A percentile compares a stretch with the other conserved stretches of the same genome.
phyloP scores from a whole-genome alignment of 2,797 vertebrate genomes.

The Simalia tracyae region DNA sequence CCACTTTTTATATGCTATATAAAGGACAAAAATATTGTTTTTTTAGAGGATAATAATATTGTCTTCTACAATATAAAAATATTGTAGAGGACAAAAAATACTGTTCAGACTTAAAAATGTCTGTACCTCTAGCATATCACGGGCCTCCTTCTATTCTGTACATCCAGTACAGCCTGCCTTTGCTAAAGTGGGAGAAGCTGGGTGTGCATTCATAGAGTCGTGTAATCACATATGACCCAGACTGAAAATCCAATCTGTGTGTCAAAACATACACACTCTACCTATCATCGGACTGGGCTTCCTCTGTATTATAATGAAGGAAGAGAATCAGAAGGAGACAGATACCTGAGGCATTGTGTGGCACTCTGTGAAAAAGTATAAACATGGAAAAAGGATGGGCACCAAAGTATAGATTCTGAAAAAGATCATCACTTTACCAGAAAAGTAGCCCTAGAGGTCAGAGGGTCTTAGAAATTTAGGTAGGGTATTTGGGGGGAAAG shows the following conservation, averaged over 20 bases:
- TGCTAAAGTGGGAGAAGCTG: not conserved
- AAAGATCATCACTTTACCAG: not conserved
- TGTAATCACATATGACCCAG: not conserved
- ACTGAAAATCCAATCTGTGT: not conserved
- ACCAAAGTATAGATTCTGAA: not conserved
- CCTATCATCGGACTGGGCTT: not conserved
- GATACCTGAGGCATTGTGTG: not conserved
- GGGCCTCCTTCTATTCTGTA: not conserved
- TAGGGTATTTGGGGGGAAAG: not conserved
- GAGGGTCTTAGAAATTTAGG: not conserved
- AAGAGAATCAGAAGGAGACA: not conserved
- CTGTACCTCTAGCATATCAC: not conserved
- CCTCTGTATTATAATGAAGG: not conserved
- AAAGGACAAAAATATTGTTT: no score
- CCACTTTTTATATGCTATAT: not conserved
- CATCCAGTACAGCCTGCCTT: not conserved
- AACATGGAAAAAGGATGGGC: not conserved
- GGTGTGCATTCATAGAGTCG: not conserved
- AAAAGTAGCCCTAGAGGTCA: not conserved
- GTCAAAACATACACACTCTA: not conserved
- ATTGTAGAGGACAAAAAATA: not conserved
- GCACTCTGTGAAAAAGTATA: not conserved
- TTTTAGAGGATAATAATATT: not conserved
- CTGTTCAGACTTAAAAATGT: not conserved
- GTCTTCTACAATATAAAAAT: no score